These are phyloP conservation scores for Mormyrus iriodes DNA, from an alignment of 2,113 vertebrate species.

Conservation along the genomic window DNA sequence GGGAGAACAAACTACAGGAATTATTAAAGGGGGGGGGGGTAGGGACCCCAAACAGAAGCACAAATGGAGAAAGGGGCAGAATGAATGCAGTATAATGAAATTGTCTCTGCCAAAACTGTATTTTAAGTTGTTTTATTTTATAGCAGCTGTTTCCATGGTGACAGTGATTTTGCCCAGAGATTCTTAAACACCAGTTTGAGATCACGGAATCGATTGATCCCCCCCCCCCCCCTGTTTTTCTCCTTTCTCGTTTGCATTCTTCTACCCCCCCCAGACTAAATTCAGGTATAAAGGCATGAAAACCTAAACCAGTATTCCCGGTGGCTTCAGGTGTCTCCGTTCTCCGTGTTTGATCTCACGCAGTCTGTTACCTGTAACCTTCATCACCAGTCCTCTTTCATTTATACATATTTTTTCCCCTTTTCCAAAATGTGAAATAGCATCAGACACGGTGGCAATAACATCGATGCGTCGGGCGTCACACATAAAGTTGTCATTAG, in stretches of 20 bases:
- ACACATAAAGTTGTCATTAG: not conserved
- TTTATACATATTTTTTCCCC: not conserved
- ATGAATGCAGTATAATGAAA: conserved; percentile 13
- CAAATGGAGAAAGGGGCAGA: conserved; percentile 15
- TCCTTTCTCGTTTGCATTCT: not conserved
- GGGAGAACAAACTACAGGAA: not conserved
- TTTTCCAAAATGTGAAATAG: not conserved
- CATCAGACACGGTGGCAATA: not conserved
- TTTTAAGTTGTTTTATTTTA: conserved; percentile 38
- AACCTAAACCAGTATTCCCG: conserved; percentile 1
- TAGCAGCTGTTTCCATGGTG: conserved; percentile 31
- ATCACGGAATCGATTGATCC: not conserved
- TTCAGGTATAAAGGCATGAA: not conserved
- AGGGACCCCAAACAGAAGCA: not conserved
- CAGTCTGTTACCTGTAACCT: not conserved
- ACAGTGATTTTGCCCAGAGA: conserved; percentile 28
- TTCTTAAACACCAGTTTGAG: conserved; percentile 14
- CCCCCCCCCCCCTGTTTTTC: not conserved
- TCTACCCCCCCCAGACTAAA: not conserved
- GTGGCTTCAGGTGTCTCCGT: not conserved
- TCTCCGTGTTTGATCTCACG: not conserved
- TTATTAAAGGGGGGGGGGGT: not conserved
- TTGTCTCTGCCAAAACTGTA: conserved; percentile 19
- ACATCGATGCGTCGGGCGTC: not conserved
- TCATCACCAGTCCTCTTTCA: not conserved